Conservation (phyloP, 2,113 vertebrate genomes). For the Trichomycterus rosablanca region DNA sequence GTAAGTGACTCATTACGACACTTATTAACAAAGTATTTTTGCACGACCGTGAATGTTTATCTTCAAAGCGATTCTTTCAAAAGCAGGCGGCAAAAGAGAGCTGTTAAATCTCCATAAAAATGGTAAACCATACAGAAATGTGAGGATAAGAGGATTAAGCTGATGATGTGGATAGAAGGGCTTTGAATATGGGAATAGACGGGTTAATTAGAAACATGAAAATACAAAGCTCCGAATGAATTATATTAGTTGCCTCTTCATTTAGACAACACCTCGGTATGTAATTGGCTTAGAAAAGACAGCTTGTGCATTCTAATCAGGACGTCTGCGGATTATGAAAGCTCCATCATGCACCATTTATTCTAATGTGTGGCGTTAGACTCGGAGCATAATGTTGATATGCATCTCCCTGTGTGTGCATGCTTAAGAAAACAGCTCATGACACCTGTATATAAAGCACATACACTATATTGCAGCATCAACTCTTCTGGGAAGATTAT, state of each 20-base stretch:
- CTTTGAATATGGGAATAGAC: slow-evolving; percentile 11
- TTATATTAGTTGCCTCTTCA: slow-evolving; percentile 34
- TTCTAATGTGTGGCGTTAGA: slow-evolving; percentile 27
- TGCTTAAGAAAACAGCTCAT: slow-evolving; percentile 14
- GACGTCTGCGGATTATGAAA: slow-evolving; percentile 32
- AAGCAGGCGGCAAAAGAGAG: slow-evolving; percentile 25
- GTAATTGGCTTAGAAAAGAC: slow-evolving; percentile 24
- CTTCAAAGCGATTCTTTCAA: slow-evolving; percentile 23
- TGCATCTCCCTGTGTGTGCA: slow-evolving; percentile 24
- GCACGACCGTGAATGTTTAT: slow-evolving; percentile 3
- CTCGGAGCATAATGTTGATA: slow-evolving; percentile 34
- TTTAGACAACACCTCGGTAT: slow-evolving; percentile 17
- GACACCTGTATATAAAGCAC: slow-evolving; percentile 6
- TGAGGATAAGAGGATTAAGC: slow-evolving; percentile 32
- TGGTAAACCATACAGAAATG: slow-evolving; percentile 16
- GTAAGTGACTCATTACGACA: slow-evolving; percentile 25
- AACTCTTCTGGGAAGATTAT: too few relatives aligned
- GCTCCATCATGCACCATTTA: slow-evolving; percentile 23
- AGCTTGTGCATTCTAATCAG: slow-evolving; percentile 34
- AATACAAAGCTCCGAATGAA: slow-evolving; percentile 24
- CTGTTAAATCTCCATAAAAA: slow-evolving; percentile 27
- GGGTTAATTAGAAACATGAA: slow-evolving; percentile 31
- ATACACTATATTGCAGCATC: too few relatives aligned
- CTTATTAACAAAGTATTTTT: background rate
- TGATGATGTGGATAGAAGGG: slow-evolving; percentile 18